A percentile compares a stretch with the other conserved stretches of the same genome.
Conservation (phyloP, 1,140 invertebrate species). For the Ectropis grisescens region DNA sequence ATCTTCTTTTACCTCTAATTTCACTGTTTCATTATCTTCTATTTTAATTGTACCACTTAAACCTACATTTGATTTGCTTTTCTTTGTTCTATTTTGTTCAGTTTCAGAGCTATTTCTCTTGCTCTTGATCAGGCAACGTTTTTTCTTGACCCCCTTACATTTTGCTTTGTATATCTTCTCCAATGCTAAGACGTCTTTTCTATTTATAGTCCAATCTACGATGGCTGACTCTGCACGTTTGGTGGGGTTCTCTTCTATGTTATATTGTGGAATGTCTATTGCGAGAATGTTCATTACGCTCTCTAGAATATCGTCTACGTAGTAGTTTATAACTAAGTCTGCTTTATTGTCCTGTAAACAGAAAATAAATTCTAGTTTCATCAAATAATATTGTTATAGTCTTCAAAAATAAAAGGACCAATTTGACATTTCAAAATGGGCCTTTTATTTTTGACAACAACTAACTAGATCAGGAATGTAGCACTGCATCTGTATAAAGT, state of each 20-base stretch:
- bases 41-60: too few species aligned
- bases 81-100: too few species aligned
- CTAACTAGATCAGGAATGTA: too few species aligned
- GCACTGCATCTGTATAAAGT: too few species aligned
- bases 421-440: too few species aligned
- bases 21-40: too few species aligned
- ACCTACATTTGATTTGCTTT: too few species aligned
- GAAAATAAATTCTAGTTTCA: conserved; percentile 2
- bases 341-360: conserved; percentile 89
- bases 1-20: too few species aligned
- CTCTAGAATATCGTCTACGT: conserved; percentile 89
- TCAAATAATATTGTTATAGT: too few species aligned
- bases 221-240: conserved; percentile 46
- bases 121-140: conserved; percentile 41
- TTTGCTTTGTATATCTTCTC: conserved; percentile 53
- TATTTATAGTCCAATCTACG: conserved; percentile 47
- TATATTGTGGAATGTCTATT: conserved; percentile 81
- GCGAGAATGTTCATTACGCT: conserved; percentile 81
- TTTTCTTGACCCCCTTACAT: conserved; percentile 58
- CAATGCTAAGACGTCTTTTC: conserved; percentile 38
- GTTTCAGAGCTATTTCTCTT: conserved; percentile 21
- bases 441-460: conserved; percentile 1
- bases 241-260: conserved; percentile 76
- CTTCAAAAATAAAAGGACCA: too few species aligned
- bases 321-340: conserved; percentile 89